Evolutionary conservation across 2,113 vertebrate species (phyloP), one percentile per base, ranked within the genome.

Genomic region (Percina caprodes): DNA sequence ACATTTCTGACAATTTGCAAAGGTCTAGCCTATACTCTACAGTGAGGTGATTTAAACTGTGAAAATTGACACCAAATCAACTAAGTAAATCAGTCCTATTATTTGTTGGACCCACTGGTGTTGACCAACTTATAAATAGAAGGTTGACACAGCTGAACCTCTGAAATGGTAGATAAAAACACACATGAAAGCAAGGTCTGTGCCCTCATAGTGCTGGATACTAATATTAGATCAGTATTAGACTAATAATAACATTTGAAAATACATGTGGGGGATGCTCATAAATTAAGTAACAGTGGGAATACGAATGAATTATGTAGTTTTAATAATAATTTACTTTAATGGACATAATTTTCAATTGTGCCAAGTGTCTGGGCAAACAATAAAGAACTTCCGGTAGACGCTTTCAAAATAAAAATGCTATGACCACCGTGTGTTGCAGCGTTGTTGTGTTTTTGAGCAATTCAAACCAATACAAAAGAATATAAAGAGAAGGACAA

Each of bases 91-190:
- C 52, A 26, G 72, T 42, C 69, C 15, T 3, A 79, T 19, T 77
- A 46, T 70, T 77, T 80, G 63, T 81, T 63, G 65, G 69, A 71
- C 55, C 48, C 18, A 13, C 51, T 65, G 85, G 7, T 66, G 46
- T 39, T n/a, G 10, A 56, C 45, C 61, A 54, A n/a, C 6, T 63
- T 90, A 92, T 84, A 91, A 92, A 88, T 92, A 92, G 88, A 72
- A 48, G 18, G 58, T 16, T 87, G 76, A 65, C 72, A 91, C 80
- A 73, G 79, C 49, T 79, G 69, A 85, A 79, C 72, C 19, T 87
- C 83, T 69, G 67, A 51, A 81, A 77, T 77, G 74, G 39, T 1
- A 56, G 42, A 80, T 76, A 35, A 78, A 79, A 88, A 89, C 69
- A 82, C 5, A 69, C 67, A 79, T 18, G 23, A 61, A 65, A n/a